phyloP scores from a whole-genome alignment of 2,113 vertebrate species.

The Gopherus flavomarginatus region DNA sequence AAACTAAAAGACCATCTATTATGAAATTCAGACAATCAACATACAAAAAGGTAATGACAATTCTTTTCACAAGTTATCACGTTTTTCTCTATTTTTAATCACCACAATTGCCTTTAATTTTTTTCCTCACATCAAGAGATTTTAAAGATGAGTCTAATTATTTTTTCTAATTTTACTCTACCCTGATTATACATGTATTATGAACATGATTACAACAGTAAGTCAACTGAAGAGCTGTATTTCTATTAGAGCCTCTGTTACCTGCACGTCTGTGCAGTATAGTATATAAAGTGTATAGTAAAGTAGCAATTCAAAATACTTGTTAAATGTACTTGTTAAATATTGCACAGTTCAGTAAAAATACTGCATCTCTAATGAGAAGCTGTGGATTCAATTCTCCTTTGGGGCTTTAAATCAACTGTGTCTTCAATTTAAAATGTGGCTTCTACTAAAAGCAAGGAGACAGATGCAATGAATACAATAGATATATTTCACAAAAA shows the following conservation, averaged over 20 bases:
- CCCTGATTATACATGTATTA: slow-evolving; percentile 53
- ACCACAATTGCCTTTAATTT: slow-evolving; percentile 60
- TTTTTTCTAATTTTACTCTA: slow-evolving; percentile 17
- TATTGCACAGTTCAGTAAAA: background rate
- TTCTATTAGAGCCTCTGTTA: slow-evolving; percentile 37
- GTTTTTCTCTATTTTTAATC: slow-evolving; percentile 32
- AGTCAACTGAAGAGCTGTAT: slow-evolving; percentile 49
- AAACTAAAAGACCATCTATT: background rate
- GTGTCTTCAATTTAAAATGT: slow-evolving; percentile 53
- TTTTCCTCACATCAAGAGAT: background rate
- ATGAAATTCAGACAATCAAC: background rate
- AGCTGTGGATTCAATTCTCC: background rate
- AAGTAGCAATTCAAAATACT: slow-evolving; percentile 45
- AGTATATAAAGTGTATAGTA: slow-evolving; percentile 16
- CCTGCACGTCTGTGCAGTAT: background rate
- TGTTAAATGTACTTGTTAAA: background rate
- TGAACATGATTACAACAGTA: slow-evolving; percentile 39
- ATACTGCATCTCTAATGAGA: slow-evolving; percentile 52
- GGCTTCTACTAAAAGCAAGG: slow-evolving; percentile 53
- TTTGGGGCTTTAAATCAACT: slow-evolving; percentile 30
- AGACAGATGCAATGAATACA: slow-evolving; percentile 44
- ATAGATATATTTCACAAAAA: slow-evolving; percentile 40
- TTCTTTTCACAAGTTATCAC: slow-evolving; percentile 47
- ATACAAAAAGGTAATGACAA: background rate
- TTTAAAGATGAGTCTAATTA: background rate